These are phyloP conservation scores for Australoheros scitulus DNA, from an alignment of 2,113 vertebrate species.

Conservation along the genomic window DNA sequence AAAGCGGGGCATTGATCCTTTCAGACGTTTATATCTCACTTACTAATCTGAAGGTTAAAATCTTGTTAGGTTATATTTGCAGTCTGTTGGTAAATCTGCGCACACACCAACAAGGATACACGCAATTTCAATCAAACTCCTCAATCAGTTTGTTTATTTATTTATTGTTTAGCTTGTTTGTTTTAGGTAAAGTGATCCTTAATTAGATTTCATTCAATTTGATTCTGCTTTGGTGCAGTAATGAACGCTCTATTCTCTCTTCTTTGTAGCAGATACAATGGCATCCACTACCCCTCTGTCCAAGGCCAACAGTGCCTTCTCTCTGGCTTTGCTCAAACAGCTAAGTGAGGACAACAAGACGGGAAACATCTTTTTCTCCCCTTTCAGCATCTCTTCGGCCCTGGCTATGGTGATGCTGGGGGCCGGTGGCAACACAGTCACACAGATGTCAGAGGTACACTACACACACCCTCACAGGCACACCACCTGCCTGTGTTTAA, in stretches of 20 bases:
- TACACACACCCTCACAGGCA: background rate
- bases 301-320: conserved; percentile 83
- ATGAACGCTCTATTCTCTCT: background rate
- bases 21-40: background rate
- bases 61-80: background rate
- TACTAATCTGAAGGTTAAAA: background rate
- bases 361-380: conserved; percentile 85
- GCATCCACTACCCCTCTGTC: conserved; percentile 49
- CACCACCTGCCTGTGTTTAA: background rate
- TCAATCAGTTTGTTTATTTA: background rate
- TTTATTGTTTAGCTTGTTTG: background rate
- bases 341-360: conserved; percentile 66
- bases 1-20: background rate
- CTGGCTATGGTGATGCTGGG: conserved; percentile 87
- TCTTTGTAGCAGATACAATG: conserved; percentile 54
- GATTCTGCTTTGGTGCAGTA: background rate
- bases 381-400: conserved; percentile 85
- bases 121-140: background rate
- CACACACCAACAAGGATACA: background rate
- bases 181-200: background rate
- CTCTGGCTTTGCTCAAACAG: conserved; percentile 82
- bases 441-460: conserved; percentile 87
- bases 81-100: background rate
- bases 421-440: conserved; percentile 81
- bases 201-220: background rate